Evolutionary conservation across 92 coral and sea anemone genomes (phyloP), one percentile per base, ranked within the genome.

Genomic region (Epizoanthus rinbou): DNA sequence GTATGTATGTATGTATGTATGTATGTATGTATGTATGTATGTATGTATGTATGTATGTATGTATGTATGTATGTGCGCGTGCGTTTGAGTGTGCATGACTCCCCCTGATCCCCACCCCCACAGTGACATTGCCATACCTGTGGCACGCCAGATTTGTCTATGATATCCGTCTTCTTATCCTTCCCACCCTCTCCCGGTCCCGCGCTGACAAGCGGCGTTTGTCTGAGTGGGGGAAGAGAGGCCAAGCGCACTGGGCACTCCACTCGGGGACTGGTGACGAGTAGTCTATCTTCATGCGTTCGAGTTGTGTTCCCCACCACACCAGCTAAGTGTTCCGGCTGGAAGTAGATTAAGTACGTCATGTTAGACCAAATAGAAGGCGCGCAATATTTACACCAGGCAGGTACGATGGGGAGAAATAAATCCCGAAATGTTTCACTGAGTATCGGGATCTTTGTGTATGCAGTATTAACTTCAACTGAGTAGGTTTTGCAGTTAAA

Each of bases 311-410:
- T 93, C 79, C 91, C 98, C 6, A 93, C 86, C 3, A 91, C 91
- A 17, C 98, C 98, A 19, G 98, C 98, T 41, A 91, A 57, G 47
- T 89, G 74, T 37, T 71, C 63, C 88, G 86, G 85, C 98, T 93
- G 59, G 22, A 57, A 69, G 23, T n/a, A 70, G 2, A 22, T 31
- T 17, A 39, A 22, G 3, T 53, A 82, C 23, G 57, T 43, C 3
- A 66, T 15, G 56, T 33, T 7, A 35, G 18, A 33, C 37, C 37
- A 69, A 22, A 35, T 43, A 6, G n/a, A 15, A 21, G 9, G 15
- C 57, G 24, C 22, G 13, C 31, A 18, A 41, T 16, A 3, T 47
- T 19, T 15, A 47, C 18, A 18, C 21, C n/a, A 43, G 8, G 7
- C 4, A 10, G 5, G 52, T 28, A 9, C 7, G 33, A 17, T 28